These are phyloP conservation scores for Falco novaeseelandiae DNA, from an alignment of 2,797 vertebrate species.

Conservation along the genomic window DNA sequence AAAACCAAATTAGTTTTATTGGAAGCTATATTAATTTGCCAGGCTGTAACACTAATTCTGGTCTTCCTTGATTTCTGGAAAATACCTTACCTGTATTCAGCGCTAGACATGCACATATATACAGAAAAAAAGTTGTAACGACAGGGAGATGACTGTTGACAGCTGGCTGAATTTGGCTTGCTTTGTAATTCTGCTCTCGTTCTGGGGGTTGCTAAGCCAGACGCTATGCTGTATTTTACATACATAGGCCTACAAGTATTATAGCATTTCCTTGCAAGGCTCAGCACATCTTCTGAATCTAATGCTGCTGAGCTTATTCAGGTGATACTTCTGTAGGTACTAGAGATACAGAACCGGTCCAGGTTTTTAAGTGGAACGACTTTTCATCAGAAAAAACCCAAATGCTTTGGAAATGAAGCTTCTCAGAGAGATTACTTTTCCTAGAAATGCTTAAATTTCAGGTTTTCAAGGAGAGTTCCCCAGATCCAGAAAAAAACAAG, in stretches of 20 bases:
- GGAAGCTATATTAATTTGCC: not conserved
- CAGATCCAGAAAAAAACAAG: not conserved
- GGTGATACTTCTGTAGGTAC: not conserved
- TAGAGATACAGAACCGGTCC: not conserved
- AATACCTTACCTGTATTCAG: not conserved
- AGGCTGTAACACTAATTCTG: not conserved
- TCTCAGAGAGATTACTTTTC: not conserved
- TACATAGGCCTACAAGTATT: not conserved
- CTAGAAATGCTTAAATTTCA: not conserved
- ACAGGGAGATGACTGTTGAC: not conserved
- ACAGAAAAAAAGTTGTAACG: not conserved
- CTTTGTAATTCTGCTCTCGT: not conserved
- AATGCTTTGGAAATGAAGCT: not conserved
- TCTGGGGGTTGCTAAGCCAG: not conserved
- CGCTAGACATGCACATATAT: not conserved
- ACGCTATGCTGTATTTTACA: not conserved
- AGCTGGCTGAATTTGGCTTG: not conserved
- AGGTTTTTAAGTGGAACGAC: not conserved
- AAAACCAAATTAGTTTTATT: not conserved
- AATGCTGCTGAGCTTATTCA: not conserved
- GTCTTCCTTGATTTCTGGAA: not conserved
- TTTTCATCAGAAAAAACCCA: not conserved
- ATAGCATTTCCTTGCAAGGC: not conserved
- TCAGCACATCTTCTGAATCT: not conserved
- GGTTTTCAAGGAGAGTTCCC: not conserved